Conservation (phyloP, 2,888 invertebrate species). For the Corbicula japonica region DNA sequence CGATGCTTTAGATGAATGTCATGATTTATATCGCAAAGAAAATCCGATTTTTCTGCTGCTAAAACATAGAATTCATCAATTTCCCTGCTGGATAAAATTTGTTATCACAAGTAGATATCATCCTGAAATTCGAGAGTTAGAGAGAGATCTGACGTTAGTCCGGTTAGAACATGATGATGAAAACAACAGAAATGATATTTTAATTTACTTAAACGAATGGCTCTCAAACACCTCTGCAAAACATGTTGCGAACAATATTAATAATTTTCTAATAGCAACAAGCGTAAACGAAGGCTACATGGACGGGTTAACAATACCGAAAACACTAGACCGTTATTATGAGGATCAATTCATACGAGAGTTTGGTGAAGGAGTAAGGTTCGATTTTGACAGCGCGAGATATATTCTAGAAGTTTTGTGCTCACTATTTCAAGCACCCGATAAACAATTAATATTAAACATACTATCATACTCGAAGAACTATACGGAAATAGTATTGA, state of each 20-base stretch:
- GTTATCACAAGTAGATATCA: neutral
- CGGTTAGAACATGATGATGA: neutral
- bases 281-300: neutral
- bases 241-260: neutral
- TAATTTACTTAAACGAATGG: neutral
- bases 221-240: neutral
- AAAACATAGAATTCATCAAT: neutral
- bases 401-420: neutral
- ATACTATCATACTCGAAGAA: neutral
- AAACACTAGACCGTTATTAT: neutral
- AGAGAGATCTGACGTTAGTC: neutral
- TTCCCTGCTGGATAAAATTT: constrained; percentile 5
- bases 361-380: neutral
- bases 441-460: neutral
- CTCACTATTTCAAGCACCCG: constrained; percentile 1
- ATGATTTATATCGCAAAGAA: neutral
- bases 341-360: neutral
- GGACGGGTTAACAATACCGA: neutral
- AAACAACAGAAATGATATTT: constrained; percentile 6
- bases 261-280: neutral
- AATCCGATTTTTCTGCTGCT: neutral
- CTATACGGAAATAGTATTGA: neutral
- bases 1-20: constrained; percentile 12
- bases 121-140: neutral
- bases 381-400: neutral